A percentile compares a stretch with the other conserved stretches of the same genome.
These are phyloP conservation scores for Bradysia coprophila DNA, from an alignment of 1,140 invertebrate genomes.

Conservation along the genomic window DNA sequence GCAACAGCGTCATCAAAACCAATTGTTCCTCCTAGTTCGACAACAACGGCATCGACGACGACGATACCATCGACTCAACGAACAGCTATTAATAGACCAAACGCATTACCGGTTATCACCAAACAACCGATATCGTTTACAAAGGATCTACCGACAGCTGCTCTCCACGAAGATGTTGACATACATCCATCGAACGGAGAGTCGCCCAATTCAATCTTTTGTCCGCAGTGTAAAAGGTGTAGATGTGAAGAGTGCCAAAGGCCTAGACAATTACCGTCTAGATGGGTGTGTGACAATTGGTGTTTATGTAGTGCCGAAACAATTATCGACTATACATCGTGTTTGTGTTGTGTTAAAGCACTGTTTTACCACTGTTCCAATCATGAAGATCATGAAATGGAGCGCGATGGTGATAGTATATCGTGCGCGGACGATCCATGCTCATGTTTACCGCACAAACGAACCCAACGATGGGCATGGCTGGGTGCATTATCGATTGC, in stretches of 20 bases:
- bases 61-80: constrained; percentile 7
- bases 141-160: constrained; percentile 27
- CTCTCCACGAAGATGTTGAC: constrained; percentile 1
- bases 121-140: constrained; percentile 35
- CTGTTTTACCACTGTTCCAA: constrained; percentile 81
- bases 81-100: constrained; percentile 1
- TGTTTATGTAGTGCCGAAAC: constrained; percentile 74
- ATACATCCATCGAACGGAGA: constrained; percentile 4
- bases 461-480: constrained; percentile 63
- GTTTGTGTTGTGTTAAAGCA: constrained; percentile 83
- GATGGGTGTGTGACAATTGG: constrained; percentile 73
- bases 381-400: constrained; percentile 42
- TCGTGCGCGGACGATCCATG: constrained; percentile 71
- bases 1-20: background rate
- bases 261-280: constrained; percentile 61
- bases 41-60: constrained; percentile 11
- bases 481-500: constrained; percentile 56
- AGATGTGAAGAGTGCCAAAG: constrained; percentile 71
- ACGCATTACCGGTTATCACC: constrained; percentile 21
- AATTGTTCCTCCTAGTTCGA: constrained; percentile 4
- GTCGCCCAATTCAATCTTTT: constrained; percentile 47
- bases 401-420: constrained; percentile 39
- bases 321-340: constrained; percentile 71
- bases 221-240: constrained; percentile 67
- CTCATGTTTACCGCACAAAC: constrained; percentile 52